Percentiles rank a stretch among this genome's conserved stretches.
Conservation (phyloP, 1,140 invertebrate genomes). For the Cryptotermes secundus region DNA sequence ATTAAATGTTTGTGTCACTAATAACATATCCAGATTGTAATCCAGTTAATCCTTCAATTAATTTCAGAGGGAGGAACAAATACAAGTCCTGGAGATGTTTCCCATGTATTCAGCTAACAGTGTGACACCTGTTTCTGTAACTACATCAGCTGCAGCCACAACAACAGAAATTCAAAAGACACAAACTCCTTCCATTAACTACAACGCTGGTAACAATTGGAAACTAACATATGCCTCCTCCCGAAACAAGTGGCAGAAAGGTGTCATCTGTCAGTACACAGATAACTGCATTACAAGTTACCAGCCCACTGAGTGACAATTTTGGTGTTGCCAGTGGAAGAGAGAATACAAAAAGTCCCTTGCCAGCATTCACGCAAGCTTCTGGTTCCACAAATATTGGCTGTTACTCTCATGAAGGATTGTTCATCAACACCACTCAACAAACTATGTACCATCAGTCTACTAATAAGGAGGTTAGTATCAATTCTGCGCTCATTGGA, state of each 20-base stretch:
- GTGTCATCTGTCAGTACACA: neutral
- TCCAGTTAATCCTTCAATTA: neutral
- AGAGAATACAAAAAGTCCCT: slow-evolving; percentile 44
- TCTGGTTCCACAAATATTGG: slow-evolving; percentile 77
- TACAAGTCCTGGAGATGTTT: neutral
- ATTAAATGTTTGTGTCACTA: neutral
- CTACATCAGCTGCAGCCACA: neutral
- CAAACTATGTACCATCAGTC: slow-evolving; percentile 37
- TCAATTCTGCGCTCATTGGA: slow-evolving; percentile 17
- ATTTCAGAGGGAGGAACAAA: neutral
- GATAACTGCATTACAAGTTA: neutral
- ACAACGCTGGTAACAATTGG: neutral
- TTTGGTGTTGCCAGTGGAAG: neutral
- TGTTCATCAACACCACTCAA: slow-evolving; percentile 46
- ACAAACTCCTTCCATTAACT: neutral
- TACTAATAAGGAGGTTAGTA: slow-evolving; percentile 40
- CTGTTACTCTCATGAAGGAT: slow-evolving; percentile 60
- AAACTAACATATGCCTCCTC: neutral
- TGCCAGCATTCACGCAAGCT: slow-evolving; percentile 74
- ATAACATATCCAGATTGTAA: neutral
- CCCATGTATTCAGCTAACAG: neutral
- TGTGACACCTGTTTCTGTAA: neutral
- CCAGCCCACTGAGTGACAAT: too few relatives aligned
- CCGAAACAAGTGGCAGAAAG: slow-evolving; percentile 21
- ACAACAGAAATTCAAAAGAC: neutral